Evolutionary conservation across 2,797 vertebrate species (phyloP), one percentile per base, ranked within the genome.

Genomic region (Oryzias sinensis): DNA sequence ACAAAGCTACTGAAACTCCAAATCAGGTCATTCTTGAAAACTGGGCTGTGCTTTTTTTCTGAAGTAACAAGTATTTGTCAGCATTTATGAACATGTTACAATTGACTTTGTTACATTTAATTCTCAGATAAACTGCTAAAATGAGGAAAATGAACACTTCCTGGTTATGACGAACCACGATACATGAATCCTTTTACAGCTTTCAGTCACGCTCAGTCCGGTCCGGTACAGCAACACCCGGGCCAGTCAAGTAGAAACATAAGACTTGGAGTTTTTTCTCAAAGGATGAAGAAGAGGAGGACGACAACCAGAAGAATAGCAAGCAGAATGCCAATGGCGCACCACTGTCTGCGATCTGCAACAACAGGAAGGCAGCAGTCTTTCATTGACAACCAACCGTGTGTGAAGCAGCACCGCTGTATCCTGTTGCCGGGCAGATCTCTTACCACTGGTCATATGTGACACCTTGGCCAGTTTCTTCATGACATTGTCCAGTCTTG

Each of bases 361-460:
- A 24, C 60, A 7, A 74, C 5, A 81, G 9, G 44, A 20, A 46
- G 43, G 43, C 20, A 22, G 20, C 20, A 22, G 11, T 37, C 29
- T 11, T 8, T 33, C 29, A 33, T 33, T 9, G 9, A 9, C 33
- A 37, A 2, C 9, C 9, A 13, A 13, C 9, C 33, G 13, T 8
- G 4, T 37, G 33, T 13, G 33, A 37, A 37, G 33, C 33, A 37
- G 33, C 33, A 11, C 33, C 33, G 11, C 7, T 27, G 27, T 6
- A 7, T 27, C 27, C 9, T 68, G 56, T 61, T 46, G 49, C 27
- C 2, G 4, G 43, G 33, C 14, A 70, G 90, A 93, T 87, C 91
- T 99, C 97, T 97, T 91, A 99, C 97, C 97, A 0, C 94, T 99
- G 3, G 95, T 99, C 97, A 99, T 99, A 89, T 97, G 97, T 62